A percentile compares a stretch with the other conserved stretches of the same genome.
Conservation (phyloP, 2,113 vertebrate genomes). For the Brachyhypopomus occidentalis region DNA sequence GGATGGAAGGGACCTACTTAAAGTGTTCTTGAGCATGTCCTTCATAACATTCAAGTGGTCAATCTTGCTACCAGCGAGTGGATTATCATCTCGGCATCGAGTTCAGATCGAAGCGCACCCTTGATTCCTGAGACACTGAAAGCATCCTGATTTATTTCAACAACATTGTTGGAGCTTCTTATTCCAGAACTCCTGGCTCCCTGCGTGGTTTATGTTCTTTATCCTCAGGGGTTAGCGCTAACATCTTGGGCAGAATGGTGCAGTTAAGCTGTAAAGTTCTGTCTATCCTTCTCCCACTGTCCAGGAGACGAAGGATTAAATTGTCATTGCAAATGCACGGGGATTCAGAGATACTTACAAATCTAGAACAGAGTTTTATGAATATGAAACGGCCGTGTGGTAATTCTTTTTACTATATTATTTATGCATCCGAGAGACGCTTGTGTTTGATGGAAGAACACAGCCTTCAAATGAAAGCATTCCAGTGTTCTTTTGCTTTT, state of each 20-base stretch:
- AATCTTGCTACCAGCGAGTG: neutral
- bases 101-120: neutral
- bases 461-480: slow-evolving; percentile 58
- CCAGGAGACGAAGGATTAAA: slow-evolving; percentile 39
- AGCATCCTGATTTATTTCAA: neutral
- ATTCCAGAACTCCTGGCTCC: neutral
- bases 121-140: neutral
- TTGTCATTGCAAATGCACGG: slow-evolving; percentile 67
- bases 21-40: slow-evolving; percentile 28
- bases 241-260: slow-evolving; percentile 43
- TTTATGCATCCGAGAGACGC: slow-evolving; percentile 63
- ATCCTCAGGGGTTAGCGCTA: neutral
- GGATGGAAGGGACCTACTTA: neutral
- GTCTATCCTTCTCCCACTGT: slow-evolving; percentile 41
- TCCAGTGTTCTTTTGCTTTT: slow-evolving; percentile 36
- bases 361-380: slow-evolving; percentile 62
- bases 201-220: slow-evolving; percentile 12
- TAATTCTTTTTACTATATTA: slow-evolving; percentile 63
- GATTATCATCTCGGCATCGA: slow-evolving; percentile 11
- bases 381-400: slow-evolving; percentile 62
- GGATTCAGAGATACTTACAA: slow-evolving; percentile 65
- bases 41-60: slow-evolving; percentile 33
- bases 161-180: neutral
- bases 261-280: too few relatives aligned
- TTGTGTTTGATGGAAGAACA: slow-evolving; percentile 55